Evolutionary conservation across 2,797 vertebrate species (phyloP).

Genomic region (Anabas testudineus): DNA sequence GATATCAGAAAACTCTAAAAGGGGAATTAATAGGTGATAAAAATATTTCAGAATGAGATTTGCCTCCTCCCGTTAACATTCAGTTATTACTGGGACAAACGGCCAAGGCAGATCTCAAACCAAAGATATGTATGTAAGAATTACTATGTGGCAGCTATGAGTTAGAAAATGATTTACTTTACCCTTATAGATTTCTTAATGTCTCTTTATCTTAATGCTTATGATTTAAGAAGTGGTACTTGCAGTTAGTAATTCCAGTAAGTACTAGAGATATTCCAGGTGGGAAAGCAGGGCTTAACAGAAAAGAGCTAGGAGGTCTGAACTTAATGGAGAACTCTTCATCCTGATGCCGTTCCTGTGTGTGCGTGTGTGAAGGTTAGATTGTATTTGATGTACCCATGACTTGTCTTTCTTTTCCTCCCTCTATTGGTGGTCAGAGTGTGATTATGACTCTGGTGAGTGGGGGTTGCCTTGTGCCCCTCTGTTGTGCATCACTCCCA

Average conservation of each 20-base stretch:
- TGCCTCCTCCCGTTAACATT: no score
- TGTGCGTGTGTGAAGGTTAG: slow-evolving; percentile 37
- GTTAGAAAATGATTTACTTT: background rate
- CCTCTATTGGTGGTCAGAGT: slow-evolving; percentile 84
- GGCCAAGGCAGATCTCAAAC: background rate
- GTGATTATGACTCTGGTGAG: slow-evolving; percentile 87
- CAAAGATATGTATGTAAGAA: background rate
- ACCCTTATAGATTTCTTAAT: no score
- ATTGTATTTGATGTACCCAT: slow-evolving; percentile 75
- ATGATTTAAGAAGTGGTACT: background rate
- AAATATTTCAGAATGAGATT: background rate
- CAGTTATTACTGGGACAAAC: background rate
- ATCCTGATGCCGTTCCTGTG: slow-evolving; percentile 50
- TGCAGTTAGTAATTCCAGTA: background rate
- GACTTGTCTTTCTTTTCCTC: slow-evolving; percentile 84
- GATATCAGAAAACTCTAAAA: background rate
- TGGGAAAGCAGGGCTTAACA: background rate
- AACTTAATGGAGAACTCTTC: slow-evolving; percentile 23
- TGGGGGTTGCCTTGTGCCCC: slow-evolving; percentile 72
- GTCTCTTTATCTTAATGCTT: background rate
- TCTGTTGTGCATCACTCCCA: slow-evolving; percentile 62
- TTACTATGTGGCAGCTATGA: background rate
- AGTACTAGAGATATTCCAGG: slow-evolving; percentile 13
- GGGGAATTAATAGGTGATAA: background rate
- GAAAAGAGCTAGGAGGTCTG: slow-evolving; percentile 7